Evolutionary conservation across 2,797 vertebrate genomes (phyloP), one percentile per base, ranked within the genome.

Genomic region (Mus minutoides): DNA sequence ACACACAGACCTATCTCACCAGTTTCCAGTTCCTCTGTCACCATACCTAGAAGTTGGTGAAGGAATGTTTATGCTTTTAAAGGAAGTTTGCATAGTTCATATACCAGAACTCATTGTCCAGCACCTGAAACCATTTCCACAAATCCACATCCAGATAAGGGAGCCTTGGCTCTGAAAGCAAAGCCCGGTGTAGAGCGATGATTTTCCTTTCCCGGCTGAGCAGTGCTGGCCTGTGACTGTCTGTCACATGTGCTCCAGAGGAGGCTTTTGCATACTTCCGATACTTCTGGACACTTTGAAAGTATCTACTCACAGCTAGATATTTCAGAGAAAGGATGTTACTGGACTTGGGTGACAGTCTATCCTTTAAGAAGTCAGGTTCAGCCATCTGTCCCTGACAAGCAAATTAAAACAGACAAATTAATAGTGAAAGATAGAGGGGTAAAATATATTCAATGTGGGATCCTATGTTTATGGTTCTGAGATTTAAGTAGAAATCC

Each of bases 1-100:
- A 69, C 95, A 97, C 97, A 94, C 43, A 96, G 43, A 79, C 22
- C n/a, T 69, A 26, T 56, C 96, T 96, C 43, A 69, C 29, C 46
- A 91, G 87, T 90, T 97, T 88, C 56, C 90, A 89, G 95, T 87
- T 76, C 29, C 93, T 84, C 78, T 82, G 92, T 88, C 14, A 86
- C 43, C 11, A 58, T 62, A 22, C 11, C 26, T 17, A 14, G 69
- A 97, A 95, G 29, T 56, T 73, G 60, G 24, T 84, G 90, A 80
- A 0, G 7, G 73, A 37, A 60, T 3, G 11, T 34, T 54, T 79
- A 17, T 22, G 1, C 17, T 0, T 90, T 88, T 83, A 67, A 58
- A 88, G 54, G 37, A 1, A n/a, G 12, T 88, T 86, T 97, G 37
- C 12, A 4, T 79, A 64, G 58, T 49, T 56, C 17, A 6, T 14